A percentile compares a stretch with the other conserved stretches of the same genome.
These are phyloP conservation scores for Sarcophilus harrisii DNA, from an alignment of 2,797 vertebrate genomes.

Conservation along the genomic window DNA sequence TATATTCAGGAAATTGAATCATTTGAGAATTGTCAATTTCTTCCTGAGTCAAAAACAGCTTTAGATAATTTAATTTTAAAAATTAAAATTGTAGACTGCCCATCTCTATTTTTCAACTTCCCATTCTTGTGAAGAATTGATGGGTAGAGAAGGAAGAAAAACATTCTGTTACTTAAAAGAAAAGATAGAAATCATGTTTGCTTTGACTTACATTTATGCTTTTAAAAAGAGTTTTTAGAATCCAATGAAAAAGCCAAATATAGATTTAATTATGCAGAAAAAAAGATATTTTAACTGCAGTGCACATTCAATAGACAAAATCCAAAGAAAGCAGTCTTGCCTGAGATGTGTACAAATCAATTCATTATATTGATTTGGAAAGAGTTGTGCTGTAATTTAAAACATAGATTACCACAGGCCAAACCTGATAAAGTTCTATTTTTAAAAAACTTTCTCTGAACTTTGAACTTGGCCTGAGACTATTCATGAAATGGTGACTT, in stretches of 20 bases:
- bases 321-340: constrained; percentile 71
- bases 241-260: constrained; percentile 67
- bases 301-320: constrained; percentile 77
- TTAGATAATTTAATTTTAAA: constrained; percentile 48
- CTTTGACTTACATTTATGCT: constrained; percentile 65
- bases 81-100: constrained; percentile 43
- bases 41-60: constrained; percentile 50
- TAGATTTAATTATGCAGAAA: constrained; percentile 77
- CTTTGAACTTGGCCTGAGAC: constrained; percentile 61
- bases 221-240: constrained; percentile 75
- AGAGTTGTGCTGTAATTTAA: constrained; percentile 80
- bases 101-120: constrained; percentile 54
- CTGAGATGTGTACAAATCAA: constrained; percentile 78
- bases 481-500: constrained; percentile 57
- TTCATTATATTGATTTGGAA: constrained; percentile 80
- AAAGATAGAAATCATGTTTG: constrained; percentile 66
- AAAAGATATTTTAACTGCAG: constrained; percentile 76
- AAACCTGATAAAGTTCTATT: constrained; percentile 74
- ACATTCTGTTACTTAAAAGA: constrained; percentile 46
- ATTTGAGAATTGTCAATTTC: constrained; percentile 40
- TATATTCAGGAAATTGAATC: constrained; percentile 24
- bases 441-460: constrained; percentile 59
- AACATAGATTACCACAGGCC: constrained; percentile 71
- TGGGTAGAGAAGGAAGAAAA: neutral
- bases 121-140: constrained; percentile 45